Evolutionary conservation across 1,140 invertebrate species (phyloP), one percentile per base, ranked within the genome.

Genomic region (Papilio machaon): DNA sequence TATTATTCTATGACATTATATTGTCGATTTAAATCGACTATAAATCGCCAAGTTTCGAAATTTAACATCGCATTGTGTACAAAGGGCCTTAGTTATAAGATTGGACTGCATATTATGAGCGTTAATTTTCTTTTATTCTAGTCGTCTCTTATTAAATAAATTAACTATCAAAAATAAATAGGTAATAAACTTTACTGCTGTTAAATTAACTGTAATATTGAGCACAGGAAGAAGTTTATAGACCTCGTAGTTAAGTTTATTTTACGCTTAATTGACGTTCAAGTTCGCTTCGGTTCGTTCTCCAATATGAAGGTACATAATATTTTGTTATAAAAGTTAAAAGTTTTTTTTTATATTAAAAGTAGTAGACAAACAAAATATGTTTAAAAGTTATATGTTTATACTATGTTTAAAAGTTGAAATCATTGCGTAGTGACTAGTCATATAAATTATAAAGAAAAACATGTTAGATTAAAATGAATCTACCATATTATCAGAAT

Each of bases 161-260:
- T 64, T 67, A 67, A 67, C 13, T 35, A 11, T 35, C 9, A 35
- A 13, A 30, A 67, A 35, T 35, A 30, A 67, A 67, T 67, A 54
- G 15, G 0, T 17, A 64, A 64, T 13, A 3, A 35, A 64, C 19
- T 30, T 23, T 64, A 9, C n/a, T 67, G 23, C 6, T 38, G 64
- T 70, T 70, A 15, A 70, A 70, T 70, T 35, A 70, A 70, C 30
- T 70, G 64, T 70, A 70, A 70, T 70, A 70, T 35, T 30, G 10
- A 67, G 23, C 11, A 35, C 64, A 70, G 64, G 64, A 70, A 64
- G 60, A 30, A 70, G 64, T 70, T 70, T 38, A 70, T 70, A 70
- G 30, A 35, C 10, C 23, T 70, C 23, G 13, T 35, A 70, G 64
- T 70, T 46, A 81, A 75, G 73, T 81, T 81, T 81, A 70, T 70